phyloP scores from a whole-genome alignment of 2,888 invertebrate genomes.

The Esperia sulphurella region DNA sequence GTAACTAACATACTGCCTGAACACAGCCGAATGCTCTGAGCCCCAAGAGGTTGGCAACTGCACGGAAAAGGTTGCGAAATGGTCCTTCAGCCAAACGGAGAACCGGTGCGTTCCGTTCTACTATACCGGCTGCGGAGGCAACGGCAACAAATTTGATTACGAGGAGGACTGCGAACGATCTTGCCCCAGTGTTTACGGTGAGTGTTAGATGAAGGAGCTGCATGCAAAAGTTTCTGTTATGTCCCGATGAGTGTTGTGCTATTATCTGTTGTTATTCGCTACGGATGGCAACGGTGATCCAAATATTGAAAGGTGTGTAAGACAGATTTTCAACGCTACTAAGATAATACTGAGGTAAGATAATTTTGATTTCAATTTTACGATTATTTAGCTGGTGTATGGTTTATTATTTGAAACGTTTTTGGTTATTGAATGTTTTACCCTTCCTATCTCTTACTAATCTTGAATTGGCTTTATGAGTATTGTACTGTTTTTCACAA shows the following conservation, averaged over 20 bases:
- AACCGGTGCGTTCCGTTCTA: slow-evolving; percentile 95
- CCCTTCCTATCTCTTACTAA: no score
- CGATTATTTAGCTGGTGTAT: no score
- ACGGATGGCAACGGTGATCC: no score
- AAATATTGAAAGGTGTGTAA: no score
- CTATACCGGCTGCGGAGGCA: slow-evolving; percentile 95
- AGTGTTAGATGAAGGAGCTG: slow-evolving; percentile 52
- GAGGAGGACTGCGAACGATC: slow-evolving; percentile 85
- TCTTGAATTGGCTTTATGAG: no score
- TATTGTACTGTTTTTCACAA: no score
- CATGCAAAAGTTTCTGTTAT: neutral
- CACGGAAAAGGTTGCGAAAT: slow-evolving; percentile 85
- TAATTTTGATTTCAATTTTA: neutral
- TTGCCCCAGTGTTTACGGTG: slow-evolving; percentile 90
- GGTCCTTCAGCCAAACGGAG: slow-evolving; percentile 91
- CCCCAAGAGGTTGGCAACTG: slow-evolving; percentile 88
- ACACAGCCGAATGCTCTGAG: slow-evolving; percentile 87
- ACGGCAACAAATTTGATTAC: slow-evolving; percentile 90
- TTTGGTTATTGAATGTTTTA: no score
- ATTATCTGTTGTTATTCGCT: no score
- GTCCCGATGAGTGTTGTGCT: neutral
- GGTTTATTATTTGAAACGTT: no score
- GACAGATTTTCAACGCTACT: neutral
- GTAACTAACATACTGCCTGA: slow-evolving; percentile 49
- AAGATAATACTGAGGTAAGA: neutral